Conservation (phyloP, 2,797 vertebrate genomes). For the Podargus strigoides region DNA sequence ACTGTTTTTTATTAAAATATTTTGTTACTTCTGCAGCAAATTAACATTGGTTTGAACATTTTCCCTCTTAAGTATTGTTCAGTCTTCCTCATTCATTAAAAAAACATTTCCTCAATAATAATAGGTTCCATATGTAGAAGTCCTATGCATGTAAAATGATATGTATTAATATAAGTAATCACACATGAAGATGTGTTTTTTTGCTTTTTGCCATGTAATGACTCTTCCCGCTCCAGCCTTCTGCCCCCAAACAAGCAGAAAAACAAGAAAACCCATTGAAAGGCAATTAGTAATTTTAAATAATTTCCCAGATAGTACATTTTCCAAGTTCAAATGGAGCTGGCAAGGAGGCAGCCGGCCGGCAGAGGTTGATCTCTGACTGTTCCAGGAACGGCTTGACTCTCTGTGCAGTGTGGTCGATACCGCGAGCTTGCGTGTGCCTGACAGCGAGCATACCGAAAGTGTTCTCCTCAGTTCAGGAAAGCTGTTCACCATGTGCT, state of each 20-base stretch:
- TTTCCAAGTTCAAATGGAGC: neutral
- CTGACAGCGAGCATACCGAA: neutral
- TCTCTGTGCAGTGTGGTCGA: neutral
- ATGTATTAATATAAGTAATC: slow-evolving; percentile 19
- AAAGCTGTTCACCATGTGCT: neutral
- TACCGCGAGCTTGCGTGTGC: fast-evolving
- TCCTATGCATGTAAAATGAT: slow-evolving; percentile 24
- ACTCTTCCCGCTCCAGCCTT: neutral
- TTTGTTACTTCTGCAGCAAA: slow-evolving; percentile 42
- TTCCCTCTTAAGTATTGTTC: slow-evolving; percentile 58
- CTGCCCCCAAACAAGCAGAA: neutral
- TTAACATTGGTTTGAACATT: slow-evolving; percentile 51
- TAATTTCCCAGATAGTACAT: neutral
- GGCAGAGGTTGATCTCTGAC: neutral
- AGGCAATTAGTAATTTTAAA: slow-evolving; percentile 8
- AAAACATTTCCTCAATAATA: slow-evolving; percentile 53
- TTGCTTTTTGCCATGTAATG: slow-evolving; percentile 31
- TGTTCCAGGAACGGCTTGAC: neutral
- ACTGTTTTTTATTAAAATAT: slow-evolving; percentile 25
- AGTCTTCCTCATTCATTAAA: slow-evolving; percentile 61
- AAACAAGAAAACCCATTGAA: neutral
- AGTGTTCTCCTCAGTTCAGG: fast-evolving
- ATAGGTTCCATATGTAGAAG: slow-evolving; percentile 41
- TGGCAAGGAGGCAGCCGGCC: neutral
- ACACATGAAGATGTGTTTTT: neutral